Percentiles rank a stretch among this genome's conserved stretches.
Evolutionary conservation across 2,113 vertebrate species (phyloP).

Genomic region (Engraulis encrasicolus): DNA sequence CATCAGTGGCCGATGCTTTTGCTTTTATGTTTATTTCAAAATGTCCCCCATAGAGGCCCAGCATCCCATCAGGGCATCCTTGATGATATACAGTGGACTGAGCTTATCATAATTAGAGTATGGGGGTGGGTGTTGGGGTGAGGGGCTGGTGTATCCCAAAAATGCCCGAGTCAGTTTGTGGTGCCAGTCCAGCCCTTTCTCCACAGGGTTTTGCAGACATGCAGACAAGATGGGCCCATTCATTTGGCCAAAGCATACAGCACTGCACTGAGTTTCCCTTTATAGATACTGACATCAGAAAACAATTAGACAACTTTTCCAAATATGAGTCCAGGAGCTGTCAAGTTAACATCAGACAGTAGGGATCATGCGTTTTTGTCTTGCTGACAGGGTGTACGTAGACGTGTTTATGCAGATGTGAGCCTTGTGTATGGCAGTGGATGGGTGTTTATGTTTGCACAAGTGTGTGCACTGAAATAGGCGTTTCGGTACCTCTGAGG

Average conservation of each 20-base stretch:
- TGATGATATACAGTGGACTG: no score
- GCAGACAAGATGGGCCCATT: not conserved
- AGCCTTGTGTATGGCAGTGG: not conserved
- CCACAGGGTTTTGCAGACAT: not conserved
- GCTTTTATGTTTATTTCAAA: no score
- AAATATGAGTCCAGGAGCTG: not conserved
- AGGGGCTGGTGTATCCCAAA: no score
- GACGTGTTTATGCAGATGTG: not conserved
- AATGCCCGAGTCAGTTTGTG: no score
- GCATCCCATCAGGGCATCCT: no score
- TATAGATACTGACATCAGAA: conserved; percentile 10
- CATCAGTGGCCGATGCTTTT: no score
- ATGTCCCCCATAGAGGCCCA: no score
- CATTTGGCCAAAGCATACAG: conserved; percentile 1
- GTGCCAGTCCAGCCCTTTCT: no score
- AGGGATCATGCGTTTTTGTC: not conserved
- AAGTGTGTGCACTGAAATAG: not conserved
- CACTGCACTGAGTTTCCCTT: not conserved
- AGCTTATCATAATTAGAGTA: no score
- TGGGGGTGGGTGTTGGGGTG: no score
- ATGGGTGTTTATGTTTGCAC: not conserved
- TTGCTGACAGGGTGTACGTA: not conserved
- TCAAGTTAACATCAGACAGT: not conserved
- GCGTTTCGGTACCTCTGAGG: not conserved
- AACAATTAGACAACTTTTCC: not conserved